Base-by-base conservation (phyloP, 2,888 invertebrate species). In the Drosophila meridionalis region DNA sequence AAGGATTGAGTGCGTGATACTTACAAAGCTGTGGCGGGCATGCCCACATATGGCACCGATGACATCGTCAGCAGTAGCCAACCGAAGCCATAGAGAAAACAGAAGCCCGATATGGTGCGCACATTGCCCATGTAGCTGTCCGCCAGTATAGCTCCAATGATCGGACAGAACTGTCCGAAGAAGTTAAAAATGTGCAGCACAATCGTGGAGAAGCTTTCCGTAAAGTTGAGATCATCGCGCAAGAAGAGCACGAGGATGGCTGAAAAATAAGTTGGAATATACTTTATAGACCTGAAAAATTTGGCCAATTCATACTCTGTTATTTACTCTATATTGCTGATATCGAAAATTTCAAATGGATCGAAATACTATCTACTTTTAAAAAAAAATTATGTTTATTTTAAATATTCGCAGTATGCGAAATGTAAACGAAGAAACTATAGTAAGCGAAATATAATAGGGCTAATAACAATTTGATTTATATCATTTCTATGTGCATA, bases 201-300 rank as follows among this genome's bases (percentile, higher is more conserved):
- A 9, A 94, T 93, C 0, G 95, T 95, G 7, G 95, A 93, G 3
- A 92, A 89, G 80, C 94, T 94, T 72, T 94, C 94, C 40, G 90
- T 91, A 79, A 94, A 94, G 42, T 87, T 90, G 30, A 96, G 92
- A 83, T 94, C 94, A 84, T 94, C 94, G 28, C 94, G 94, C 59
- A 96, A 92, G 90, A 95, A 96, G 20, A 96, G 91, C 3, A 94
- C 94, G 67, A 96, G 92, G 47, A 96, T 94, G 20, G 95, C 95
- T 96, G 91, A 34, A 67, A 73, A 93, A 26, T 60, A 45, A 30
- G 4, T 14, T 3, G 0, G 36, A 36, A 36, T 38, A 48, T 7
- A 12, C 12, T 8, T 4, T 12, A 1, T 0, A 28, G 43, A 8
- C 8, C n/a, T 20, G 8, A 36, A 8, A n/a, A n/a, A n/a, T n/a